Percentiles rank a stretch among this genome's conserved stretches.
These are phyloP conservation scores for Asarcornis scutulata DNA, from an alignment of 2,113 vertebrate genomes.

Conservation along the genomic window DNA sequence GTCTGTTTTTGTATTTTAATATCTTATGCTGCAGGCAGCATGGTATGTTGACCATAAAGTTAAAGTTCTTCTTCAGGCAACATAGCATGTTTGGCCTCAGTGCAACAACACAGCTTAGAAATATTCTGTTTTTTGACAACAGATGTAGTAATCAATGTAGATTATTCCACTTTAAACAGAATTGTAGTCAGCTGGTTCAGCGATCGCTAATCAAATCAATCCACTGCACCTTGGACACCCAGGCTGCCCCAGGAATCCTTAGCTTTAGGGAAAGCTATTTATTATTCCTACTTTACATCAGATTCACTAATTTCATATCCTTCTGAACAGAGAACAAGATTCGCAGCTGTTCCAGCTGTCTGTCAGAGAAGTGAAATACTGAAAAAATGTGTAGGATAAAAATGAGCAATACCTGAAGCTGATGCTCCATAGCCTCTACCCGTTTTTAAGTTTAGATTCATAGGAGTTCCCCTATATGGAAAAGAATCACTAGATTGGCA, in stretches of 20 bases:
- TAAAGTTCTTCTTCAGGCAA: neutral
- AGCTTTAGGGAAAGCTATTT: neutral
- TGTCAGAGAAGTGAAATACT: neutral
- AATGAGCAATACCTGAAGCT: constrained; percentile 67
- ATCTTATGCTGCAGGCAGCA: neutral
- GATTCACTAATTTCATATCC: neutral
- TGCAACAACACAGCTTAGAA: neutral
- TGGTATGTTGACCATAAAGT: neutral
- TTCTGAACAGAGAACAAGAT: neutral
- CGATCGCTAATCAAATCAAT: neutral
- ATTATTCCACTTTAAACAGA: neutral
- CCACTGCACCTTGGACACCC: neutral
- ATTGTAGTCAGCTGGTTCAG: neutral
- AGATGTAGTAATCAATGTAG: neutral
- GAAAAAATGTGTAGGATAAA: constrained; percentile 26
- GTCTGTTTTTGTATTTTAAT: neutral
- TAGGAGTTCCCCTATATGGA: constrained; percentile 73
- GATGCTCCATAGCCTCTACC: constrained; percentile 74
- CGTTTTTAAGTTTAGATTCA: constrained; percentile 80
- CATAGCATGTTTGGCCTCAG: neutral
- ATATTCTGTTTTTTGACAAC: neutral
- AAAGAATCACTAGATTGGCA: constrained; percentile 16
- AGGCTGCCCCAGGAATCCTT: neutral
- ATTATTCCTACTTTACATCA: neutral
- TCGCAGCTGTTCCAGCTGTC: neutral